Evolutionary conservation across 30 jellyfish, hydroid and myxozoan genomes (phyloP).

Genomic region (Chrysaora quinquecirrha): DNA sequence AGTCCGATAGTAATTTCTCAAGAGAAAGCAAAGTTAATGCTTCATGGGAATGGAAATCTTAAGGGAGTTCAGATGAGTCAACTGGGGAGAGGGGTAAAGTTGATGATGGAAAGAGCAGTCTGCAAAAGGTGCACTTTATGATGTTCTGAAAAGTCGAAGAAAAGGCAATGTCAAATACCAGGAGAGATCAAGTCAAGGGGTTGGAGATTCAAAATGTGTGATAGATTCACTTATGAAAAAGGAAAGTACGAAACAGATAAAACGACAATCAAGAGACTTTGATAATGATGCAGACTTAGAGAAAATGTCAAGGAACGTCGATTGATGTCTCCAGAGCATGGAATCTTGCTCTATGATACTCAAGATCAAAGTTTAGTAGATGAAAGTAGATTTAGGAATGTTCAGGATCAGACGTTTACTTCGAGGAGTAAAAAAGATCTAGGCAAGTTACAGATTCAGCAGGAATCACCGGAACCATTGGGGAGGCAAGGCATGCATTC

Average conservation of each 20-base stretch:
- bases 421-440: background rate
- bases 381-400: background rate
- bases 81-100: background rate
- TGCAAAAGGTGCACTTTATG: background rate
- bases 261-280: background rate
- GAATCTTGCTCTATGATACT: background rate
- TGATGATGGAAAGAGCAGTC: background rate
- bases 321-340: background rate
- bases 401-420: background rate
- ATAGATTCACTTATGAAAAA: background rate
- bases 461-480: background rate
- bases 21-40: background rate
- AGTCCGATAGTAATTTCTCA: background rate
- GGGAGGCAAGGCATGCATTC: background rate
- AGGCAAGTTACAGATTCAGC: background rate
- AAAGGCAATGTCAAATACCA: conserved; percentile 1
- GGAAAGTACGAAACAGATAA: background rate
- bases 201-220: background rate
- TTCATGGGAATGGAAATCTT: background rate
- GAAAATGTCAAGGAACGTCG: background rate
- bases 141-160: background rate
- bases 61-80: background rate
- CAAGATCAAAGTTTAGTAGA: background rate
- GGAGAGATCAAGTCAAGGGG: background rate
- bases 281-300: background rate